These are phyloP conservation scores for Tetramorium parvispinum DNA, from an alignment of 1,140 invertebrate species.

Conservation along the genomic window DNA sequence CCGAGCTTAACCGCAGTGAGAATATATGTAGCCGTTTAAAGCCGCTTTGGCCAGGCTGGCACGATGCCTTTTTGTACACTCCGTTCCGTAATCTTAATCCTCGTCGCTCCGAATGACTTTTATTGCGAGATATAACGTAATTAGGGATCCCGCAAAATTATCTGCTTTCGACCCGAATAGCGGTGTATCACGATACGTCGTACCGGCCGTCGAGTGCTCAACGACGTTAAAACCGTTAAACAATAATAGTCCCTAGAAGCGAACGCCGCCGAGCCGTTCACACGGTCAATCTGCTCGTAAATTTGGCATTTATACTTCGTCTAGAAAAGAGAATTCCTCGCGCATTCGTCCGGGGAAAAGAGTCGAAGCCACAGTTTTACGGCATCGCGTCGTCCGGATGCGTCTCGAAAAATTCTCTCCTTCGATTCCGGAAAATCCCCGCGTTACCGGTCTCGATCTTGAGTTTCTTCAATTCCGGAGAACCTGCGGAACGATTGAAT, in stretches of 20 bases:
- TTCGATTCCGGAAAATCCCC: neutral
- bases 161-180: conserved; percentile 25
- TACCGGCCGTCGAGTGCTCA: conserved; percentile 2
- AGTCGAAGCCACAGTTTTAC: neutral
- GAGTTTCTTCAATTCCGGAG: neutral
- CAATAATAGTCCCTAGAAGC: conserved; percentile 35
- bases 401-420: neutral
- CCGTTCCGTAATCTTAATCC: conserved; percentile 51
- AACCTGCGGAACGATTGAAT: neutral
- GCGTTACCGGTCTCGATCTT: neutral
- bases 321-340: neutral
- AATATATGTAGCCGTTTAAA: conserved; percentile 38
- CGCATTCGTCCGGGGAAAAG: neutral
- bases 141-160: conserved; percentile 51
- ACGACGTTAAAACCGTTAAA: conserved; percentile 43
- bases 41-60: conserved; percentile 6
- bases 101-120: conserved; percentile 52
- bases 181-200: conserved; percentile 41
- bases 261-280: conserved; percentile 29
- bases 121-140: conserved; percentile 57
- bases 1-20: conserved; percentile 8
- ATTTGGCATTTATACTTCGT: conserved; percentile 34
- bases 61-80: conserved; percentile 23
- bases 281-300: conserved; percentile 41
- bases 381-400: neutral